Conservation (phyloP, 2,888 invertebrate species). For the Chouioia cunea region DNA sequence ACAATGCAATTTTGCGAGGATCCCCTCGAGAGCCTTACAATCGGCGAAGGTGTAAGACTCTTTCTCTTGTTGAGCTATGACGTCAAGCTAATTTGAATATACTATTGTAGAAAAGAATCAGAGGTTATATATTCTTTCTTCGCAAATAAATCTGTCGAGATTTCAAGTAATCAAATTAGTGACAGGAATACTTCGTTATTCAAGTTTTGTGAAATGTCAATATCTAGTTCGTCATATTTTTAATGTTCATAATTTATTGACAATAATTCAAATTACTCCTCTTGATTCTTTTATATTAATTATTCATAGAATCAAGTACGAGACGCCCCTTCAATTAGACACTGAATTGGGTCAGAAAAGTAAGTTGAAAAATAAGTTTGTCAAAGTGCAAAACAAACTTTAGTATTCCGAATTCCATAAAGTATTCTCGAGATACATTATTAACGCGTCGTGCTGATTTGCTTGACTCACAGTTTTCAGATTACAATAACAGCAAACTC, state of each 20-base stretch:
- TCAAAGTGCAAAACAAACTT: conserved; percentile 16
- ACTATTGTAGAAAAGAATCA: conserved; percentile 2
- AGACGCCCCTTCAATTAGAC: no score
- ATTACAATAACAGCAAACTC: no score
- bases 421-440: no score
- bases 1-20: conserved; percentile 51
- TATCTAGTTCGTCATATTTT: no score
- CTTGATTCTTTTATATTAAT: no score
- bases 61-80: conserved; percentile 34
- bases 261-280: no score
- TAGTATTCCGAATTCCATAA: neutral
- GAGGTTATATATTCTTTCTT: conserved; percentile 20
- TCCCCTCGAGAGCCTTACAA: conserved; percentile 53
- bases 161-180: conserved; percentile 25
- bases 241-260: no score
- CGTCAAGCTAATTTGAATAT: conserved; percentile 24
- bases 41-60: conserved; percentile 39
- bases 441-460: no score
- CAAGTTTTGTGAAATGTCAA: no score
- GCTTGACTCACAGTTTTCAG: no score
- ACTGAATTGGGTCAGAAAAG: neutral
- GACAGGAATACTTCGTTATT: no score
- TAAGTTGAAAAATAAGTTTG: conserved; percentile 6
- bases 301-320: no score
- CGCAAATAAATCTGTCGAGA: conserved; percentile 33